phyloP scores from a whole-genome alignment of 2,797 vertebrate genomes.

The Notamacropus eugenii region DNA sequence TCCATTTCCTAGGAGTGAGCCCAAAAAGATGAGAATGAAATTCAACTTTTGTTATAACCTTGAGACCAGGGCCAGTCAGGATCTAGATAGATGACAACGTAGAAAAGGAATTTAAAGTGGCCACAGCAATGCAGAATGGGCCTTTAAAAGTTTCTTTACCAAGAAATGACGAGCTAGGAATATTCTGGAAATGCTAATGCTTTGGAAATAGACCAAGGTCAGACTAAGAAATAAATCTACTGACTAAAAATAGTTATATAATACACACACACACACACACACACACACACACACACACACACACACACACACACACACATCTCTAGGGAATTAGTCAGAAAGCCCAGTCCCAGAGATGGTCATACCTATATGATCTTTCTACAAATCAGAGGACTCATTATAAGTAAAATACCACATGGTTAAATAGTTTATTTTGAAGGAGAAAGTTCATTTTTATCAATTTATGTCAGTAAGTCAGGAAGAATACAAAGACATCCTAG shows the following conservation, averaged over 20 bases:
- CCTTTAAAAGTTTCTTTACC: slow-evolving; percentile 44
- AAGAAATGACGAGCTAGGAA: neutral
- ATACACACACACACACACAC: neutral
- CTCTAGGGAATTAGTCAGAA: neutral
- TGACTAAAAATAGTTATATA: slow-evolving; percentile 31
- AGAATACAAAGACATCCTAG: slow-evolving; percentile 43
- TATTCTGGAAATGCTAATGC: neutral
- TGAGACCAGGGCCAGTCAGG: neutral
- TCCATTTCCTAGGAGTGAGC: slow-evolving; percentile 13
- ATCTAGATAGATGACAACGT: neutral
- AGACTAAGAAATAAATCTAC: slow-evolving; percentile 44
- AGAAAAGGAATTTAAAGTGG: slow-evolving; percentile 7
- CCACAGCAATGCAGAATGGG: slow-evolving; percentile 14
- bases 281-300: too few species aligned
- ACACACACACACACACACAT: neutral
- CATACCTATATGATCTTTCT: slow-evolving; percentile 2
- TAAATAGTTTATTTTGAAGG: neutral
- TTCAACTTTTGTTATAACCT: neutral
- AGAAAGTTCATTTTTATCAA: slow-evolving; percentile 35
- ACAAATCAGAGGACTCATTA: slow-evolving; percentile 28
- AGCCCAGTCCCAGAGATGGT: slow-evolving; percentile 7
- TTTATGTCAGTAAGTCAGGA: neutral
- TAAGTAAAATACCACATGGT: slow-evolving; percentile 43
- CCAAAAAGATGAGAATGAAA: slow-evolving; percentile 37
- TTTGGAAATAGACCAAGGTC: slow-evolving; percentile 46